Evolutionary conservation across 2,797 vertebrate species (phyloP).

Genomic region (Octomys mimax): DNA sequence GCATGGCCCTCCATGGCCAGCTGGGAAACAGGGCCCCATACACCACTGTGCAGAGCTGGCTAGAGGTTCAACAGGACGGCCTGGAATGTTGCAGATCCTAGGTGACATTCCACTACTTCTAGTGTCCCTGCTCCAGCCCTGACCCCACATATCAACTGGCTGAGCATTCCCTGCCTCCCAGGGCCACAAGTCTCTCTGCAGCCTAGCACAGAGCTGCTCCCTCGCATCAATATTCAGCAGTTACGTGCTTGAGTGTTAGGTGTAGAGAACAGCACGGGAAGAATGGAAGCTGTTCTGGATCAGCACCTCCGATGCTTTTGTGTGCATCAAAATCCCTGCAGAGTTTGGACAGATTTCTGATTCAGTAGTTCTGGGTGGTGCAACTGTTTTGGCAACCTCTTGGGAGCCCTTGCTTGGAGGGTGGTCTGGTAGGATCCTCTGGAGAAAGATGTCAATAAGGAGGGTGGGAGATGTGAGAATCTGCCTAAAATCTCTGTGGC

Average conservation of each 20-base stretch:
- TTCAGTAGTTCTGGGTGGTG: not conserved
- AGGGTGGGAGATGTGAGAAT: not conserved
- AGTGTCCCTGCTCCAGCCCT: not conserved
- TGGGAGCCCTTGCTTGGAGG: not conserved
- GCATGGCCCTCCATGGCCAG: no score
- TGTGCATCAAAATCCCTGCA: not conserved
- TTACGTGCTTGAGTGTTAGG: not conserved
- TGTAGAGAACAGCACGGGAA: not conserved
- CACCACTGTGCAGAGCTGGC: not conserved
- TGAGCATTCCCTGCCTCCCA: no score
- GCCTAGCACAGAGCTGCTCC: not conserved
- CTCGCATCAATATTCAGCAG: fast-evolving
- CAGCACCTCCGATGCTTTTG: not conserved
- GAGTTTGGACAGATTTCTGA: not conserved
- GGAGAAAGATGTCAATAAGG: fast-evolving
- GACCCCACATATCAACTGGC: fast-evolving
- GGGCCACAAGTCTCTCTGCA: not conserved
- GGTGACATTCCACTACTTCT: fast-evolving
- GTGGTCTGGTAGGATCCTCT: not conserved
- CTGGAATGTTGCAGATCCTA: fast-evolving
- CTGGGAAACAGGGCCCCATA: not conserved
- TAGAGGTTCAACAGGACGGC: no score
- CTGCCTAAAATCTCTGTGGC: not conserved
- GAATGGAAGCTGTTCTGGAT: not conserved
- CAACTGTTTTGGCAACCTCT: not conserved